Conservation (phyloP, 2,888 invertebrate genomes). For the Lepidocyrtinus sp. region DNA sequence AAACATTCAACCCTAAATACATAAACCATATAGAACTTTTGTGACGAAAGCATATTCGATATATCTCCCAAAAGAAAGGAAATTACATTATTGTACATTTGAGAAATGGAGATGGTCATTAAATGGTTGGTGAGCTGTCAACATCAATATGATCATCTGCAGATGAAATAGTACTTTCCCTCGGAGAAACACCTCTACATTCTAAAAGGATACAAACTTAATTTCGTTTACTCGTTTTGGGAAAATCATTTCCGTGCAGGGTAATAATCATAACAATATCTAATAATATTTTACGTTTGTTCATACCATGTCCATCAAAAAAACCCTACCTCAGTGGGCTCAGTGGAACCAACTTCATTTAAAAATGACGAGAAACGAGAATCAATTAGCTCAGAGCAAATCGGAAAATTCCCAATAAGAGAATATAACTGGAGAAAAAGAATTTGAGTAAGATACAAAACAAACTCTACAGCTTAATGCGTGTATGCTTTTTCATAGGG, state of each 20-base stretch:
- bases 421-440: no score
- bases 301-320: neutral
- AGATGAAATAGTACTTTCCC: conserved; percentile 39
- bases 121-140: conserved; percentile 44
- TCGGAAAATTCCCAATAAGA: neutral
- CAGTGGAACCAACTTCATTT: neutral
- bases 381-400: neutral
- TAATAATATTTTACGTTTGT: neutral
- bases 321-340: neutral
- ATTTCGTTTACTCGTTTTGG: neutral
- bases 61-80: conserved; percentile 17
- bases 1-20: no score
- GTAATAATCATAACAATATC: conserved; percentile 44
- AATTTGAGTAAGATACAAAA: neutral
- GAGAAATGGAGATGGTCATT: conserved; percentile 35
- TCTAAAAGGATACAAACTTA: neutral
- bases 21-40: no score
- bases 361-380: neutral
- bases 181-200: neutral
- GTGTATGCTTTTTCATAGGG: neutral
- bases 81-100: conserved; percentile 42
- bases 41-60: no score
- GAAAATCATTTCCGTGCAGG: conserved; percentile 20
- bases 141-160: conserved; percentile 40
- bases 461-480: neutral